phyloP scores from a whole-genome alignment of 2,888 invertebrate genomes.

The Vanessa cardui region DNA sequence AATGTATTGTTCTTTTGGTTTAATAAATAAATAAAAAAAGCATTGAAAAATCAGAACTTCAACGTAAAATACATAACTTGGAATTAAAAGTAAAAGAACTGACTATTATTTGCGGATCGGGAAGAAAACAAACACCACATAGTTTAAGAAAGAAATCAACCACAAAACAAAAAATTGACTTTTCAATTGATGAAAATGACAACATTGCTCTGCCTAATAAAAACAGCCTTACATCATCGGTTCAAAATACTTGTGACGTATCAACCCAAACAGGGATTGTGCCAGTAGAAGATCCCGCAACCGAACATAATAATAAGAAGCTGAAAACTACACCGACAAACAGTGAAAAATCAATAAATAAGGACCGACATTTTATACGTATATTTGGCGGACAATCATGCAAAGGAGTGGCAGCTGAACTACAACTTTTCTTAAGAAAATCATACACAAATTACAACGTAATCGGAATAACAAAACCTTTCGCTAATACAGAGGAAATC shows the following conservation, averaged over 20 bases:
- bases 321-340: not conserved
- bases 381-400: slow-evolving; percentile 2
- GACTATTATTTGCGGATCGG: no score
- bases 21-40: no score
- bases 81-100: no score
- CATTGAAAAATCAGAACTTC: not conserved
- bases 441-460: slow-evolving; percentile 2
- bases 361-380: slow-evolving; percentile 3
- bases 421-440: slow-evolving; percentile 1
- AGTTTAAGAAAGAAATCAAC: no score
- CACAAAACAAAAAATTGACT: no score
- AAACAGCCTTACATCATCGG: no score
- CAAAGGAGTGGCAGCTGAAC: slow-evolving; percentile 2
- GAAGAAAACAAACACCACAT: no score
- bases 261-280: slow-evolving; percentile 1
- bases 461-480: slow-evolving; percentile 1
- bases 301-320: slow-evolving; percentile 1
- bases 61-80: no score
- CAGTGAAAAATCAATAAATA: slow-evolving; percentile 2
- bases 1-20: no score
- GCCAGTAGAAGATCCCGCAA: not conserved
- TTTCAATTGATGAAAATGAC: no score
- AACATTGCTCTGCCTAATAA: no score
- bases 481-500: not conserved
- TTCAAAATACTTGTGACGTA: not conserved